A percentile compares a stretch with the other conserved stretches of the same genome.
Evolutionary conservation across 2,113 vertebrate species (phyloP).

Genomic region (Spermophilus dauricus): DNA sequence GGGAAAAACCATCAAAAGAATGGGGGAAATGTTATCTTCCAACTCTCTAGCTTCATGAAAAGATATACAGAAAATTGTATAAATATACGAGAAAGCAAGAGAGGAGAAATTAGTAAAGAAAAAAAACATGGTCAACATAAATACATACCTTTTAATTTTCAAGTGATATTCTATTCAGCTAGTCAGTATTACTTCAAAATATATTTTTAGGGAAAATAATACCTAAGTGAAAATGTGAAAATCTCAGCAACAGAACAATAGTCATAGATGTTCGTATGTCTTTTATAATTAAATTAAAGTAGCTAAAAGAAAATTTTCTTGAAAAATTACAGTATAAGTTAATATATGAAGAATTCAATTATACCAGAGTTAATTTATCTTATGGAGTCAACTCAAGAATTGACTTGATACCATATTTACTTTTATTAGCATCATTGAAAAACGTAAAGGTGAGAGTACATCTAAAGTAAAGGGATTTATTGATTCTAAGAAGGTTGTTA

Average conservation of each 20-base stretch:
- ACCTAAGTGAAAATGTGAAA: not conserved
- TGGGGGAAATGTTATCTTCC: not conserved
- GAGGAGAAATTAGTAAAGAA: not conserved
- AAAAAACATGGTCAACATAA: not conserved
- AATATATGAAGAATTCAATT: not conserved
- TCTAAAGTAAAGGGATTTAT: not conserved
- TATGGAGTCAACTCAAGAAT: conserved; percentile 25
- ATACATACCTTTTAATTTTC: not conserved
- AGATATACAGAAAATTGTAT: not conserved
- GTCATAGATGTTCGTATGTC: not conserved
- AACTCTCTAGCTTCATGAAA: not conserved
- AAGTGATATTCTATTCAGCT: not conserved
- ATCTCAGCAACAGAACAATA: not conserved
- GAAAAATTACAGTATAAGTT: conserved; percentile 4
- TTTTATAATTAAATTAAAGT: not conserved
- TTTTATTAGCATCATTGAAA: not conserved
- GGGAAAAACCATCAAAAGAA: not conserved
- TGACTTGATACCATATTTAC: not conserved
- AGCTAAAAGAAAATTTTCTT: not conserved
- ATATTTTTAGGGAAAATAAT: too few relatives aligned
- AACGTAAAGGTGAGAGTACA: not conserved
- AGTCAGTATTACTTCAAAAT: not conserved
- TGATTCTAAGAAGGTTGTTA: not conserved
- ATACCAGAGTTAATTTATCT: not conserved
- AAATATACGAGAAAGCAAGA: not conserved